phyloP scores from a whole-genome alignment of 2,888 invertebrate species.

The Papilio protenor region DNA sequence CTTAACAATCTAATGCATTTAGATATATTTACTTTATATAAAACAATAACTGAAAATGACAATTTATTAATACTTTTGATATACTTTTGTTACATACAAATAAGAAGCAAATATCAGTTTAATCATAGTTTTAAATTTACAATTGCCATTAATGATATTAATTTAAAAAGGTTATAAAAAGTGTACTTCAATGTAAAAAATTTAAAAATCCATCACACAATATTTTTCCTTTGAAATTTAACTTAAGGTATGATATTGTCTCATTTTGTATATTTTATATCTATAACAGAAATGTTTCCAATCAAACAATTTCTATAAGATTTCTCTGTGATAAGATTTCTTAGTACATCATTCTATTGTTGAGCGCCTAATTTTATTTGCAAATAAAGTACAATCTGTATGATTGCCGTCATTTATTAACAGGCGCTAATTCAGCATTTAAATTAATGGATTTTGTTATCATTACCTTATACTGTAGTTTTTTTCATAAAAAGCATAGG shows the following conservation, averaged over 20 bases:
- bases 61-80: too few relatives aligned
- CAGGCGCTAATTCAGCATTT: slow-evolving; percentile 8
- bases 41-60: background rate
- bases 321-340: background rate
- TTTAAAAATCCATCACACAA: background rate
- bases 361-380: background rate
- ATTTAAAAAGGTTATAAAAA: background rate
- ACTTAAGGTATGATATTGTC: background rate
- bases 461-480: too few relatives aligned
- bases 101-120: background rate
- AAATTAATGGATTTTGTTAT: background rate
- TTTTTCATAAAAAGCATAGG: too few relatives aligned
- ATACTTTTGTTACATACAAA: too few relatives aligned
- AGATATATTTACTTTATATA: background rate
- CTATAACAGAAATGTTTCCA: background rate
- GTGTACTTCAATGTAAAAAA: too few relatives aligned
- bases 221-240: background rate
- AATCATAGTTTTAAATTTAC: background rate
- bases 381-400: background rate
- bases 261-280: slow-evolving; percentile 4
- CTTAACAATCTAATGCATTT: background rate
- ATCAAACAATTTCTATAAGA: background rate
- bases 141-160: slow-evolving; percentile 3
- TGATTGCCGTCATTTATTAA: background rate
- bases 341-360: background rate